Percentiles rank a stretch among this genome's conserved stretches.
phyloP scores from a whole-genome alignment of 37 sponge, comb jelly and placozoan species.

The Geodia barretti region DNA sequence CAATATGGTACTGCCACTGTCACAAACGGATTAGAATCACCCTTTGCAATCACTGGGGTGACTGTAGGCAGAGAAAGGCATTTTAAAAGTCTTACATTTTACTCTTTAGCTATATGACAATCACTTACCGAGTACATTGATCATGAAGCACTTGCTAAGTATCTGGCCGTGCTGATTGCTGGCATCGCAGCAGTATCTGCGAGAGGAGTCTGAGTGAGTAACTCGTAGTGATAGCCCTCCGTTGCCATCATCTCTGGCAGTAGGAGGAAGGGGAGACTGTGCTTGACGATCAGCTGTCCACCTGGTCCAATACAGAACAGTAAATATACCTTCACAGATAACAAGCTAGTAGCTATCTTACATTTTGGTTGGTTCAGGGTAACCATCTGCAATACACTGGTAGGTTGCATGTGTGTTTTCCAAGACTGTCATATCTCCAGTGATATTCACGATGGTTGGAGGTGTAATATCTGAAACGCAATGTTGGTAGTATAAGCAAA shows the following conservation, averaged over 20 bases:
- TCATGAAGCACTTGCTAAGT: neutral
- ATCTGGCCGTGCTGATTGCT: neutral
- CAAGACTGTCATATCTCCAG: conserved; percentile 3
- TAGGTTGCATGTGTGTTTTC: neutral
- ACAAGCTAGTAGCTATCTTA: neutral
- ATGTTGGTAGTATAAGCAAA: neutral
- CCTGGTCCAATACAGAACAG: neutral
- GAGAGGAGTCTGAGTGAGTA: neutral
- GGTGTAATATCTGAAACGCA: neutral
- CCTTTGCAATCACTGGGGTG: neutral
- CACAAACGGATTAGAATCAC: neutral
- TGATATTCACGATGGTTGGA: conserved; percentile 5
- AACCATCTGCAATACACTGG: conserved; percentile 10
- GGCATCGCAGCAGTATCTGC: neutral
- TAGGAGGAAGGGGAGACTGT: neutral
- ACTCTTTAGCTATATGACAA: too few relatives aligned
- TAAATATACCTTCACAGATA: neutral
- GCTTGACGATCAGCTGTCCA: neutral
- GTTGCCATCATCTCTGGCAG: neutral
- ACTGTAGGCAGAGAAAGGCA: neutral
- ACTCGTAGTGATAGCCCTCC: too few relatives aligned
- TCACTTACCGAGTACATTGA: neutral
- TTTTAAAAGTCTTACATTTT: too few relatives aligned
- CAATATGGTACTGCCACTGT: neutral
- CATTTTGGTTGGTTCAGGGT: conserved; percentile 2